Evolutionary conservation across 2,888 invertebrate genomes (phyloP), one percentile per base, ranked within the genome.

Genomic region (Tenthredo scrophulariae): DNA sequence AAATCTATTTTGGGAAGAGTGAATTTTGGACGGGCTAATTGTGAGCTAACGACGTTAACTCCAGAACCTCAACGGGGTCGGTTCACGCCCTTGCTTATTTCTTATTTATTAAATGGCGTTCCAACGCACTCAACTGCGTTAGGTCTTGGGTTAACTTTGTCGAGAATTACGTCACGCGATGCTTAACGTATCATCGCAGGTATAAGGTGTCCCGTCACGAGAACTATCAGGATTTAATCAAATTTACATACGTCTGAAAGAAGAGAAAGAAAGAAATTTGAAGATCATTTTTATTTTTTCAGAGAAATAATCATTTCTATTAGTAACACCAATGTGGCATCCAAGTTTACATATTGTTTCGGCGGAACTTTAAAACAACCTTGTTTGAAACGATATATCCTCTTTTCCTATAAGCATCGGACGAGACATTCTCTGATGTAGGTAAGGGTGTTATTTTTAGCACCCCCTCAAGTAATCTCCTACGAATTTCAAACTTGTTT

Each of bases 401-500:
- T 62, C 37, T 40, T 80, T n/a, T 37, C 62, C 37, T 22, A 15
- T n/a, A 40, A 37, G 40, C 50, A 80, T 37, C 33, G 26, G 62
- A 80, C 80, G 6, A 80, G 80, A 80, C 37, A 40, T 62, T 62
- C n/a, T 80, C 22, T 40, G 29, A 62, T 40, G 50, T 80, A 62
- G 40, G 50, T 80, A 62, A 62, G 62, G 58, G 22, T 80, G 40
- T 80, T 62, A 80, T 80, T 62, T 80, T 80, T 80, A 80, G 80
- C 40, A 80, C 62, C 58, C 80, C 62, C 80, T 37, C 40, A 62
- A 80, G 80, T 77, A 77, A 77, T 77, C 77, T 33, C 50, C 77
- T 15, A 80, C 62, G 58, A 80, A 80, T 62, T 80, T 80, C 80
- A 80, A 80, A 80, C 80, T 80, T 80, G 80, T 80, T 80, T 80